Evolutionary conservation across 2,888 invertebrate genomes (phyloP).

Genomic region (Eupithecia vulgata): DNA sequence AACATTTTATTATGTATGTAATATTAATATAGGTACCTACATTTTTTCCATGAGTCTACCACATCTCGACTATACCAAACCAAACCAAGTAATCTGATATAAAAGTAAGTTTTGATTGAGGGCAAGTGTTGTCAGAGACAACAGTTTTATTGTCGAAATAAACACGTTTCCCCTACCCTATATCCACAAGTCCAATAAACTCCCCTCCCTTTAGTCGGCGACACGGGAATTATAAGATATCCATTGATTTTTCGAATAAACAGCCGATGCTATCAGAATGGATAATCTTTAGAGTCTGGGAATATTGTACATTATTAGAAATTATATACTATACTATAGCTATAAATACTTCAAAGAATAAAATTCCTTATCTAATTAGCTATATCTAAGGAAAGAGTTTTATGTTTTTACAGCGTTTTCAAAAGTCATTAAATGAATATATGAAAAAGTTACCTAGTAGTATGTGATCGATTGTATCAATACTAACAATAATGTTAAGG

Average conservation of each 20-base stretch:
- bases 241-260: slow-evolving; percentile 58
- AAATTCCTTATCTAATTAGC: not conserved
- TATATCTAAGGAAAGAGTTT: not conserved
- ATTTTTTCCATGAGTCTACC: not conserved
- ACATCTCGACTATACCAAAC: not conserved
- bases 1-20: too few species aligned
- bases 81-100: slow-evolving; percentile 18
- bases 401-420: too few species aligned
- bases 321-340: slow-evolving; percentile 1
- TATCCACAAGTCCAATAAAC: slow-evolving; percentile 35
- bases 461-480: not conserved
- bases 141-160: slow-evolving; percentile 69
- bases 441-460: not conserved
- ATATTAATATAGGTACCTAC: not conserved
- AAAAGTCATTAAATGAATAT: not conserved
- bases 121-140: slow-evolving; percentile 57
- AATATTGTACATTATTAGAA: not conserved
- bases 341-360: not conserved
- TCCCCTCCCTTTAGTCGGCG: slow-evolving; percentile 56
- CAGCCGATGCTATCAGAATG: slow-evolving; percentile 19
- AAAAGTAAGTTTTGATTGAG: slow-evolving; percentile 38
- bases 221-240: slow-evolving; percentile 60
- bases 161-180: slow-evolving; percentile 58
- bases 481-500: not conserved
- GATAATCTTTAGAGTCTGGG: slow-evolving; percentile 7